Base-by-base conservation (phyloP, 2,888 invertebrate genomes). In the Campoplex capitator region DNA sequence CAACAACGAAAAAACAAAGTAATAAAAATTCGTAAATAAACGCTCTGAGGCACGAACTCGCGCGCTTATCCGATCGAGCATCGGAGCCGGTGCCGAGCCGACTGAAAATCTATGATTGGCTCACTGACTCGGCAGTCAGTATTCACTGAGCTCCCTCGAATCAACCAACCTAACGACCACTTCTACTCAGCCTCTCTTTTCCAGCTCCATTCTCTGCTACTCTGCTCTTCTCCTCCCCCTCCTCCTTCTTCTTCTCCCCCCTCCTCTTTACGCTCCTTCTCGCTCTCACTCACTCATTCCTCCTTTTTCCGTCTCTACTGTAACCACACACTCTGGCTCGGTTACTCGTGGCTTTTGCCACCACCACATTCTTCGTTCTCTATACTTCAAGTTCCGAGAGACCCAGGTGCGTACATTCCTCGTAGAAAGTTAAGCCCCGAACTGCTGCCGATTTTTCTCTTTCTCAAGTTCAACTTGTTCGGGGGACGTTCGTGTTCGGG, bases 41-140 rank as follows among this genome's bases (percentile, higher is more conserved):
- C 68, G 42, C 1, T 71, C 51, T 35, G 9, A 7, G 45, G 70
- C 42, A 45, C 38, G 77, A 8, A 58, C 77, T 58, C 70, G 71
- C 84, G 84, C 73, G 85, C 62, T 62, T 76, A 58, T 67, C 32
- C 86, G 84, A 86, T 84, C 81, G 79, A 74, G 51, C 75, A 83
- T 87, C 88, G 87, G 80, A 75, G 87, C 84, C 83, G 84, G 85
- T 83, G 79, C 87, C 87, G 87, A 84, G 90, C 92, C 91, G 91
- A 92, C 91, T 92, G 91, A 92, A 91, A 92, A 91, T 91, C 90
- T 58, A 83, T 89, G 89, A 90, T 91, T 92, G 91, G 91, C 92
- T 91, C 85, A 85, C 84, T 79, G 62, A 79, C 84, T 90, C 88
- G 87, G 83, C 89, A 91, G 89, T 92, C 90, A 90, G 90, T 90